Evolutionary conservation across 1,140 invertebrate genomes (phyloP).

Genomic region (Tetraneura akinire): DNA sequence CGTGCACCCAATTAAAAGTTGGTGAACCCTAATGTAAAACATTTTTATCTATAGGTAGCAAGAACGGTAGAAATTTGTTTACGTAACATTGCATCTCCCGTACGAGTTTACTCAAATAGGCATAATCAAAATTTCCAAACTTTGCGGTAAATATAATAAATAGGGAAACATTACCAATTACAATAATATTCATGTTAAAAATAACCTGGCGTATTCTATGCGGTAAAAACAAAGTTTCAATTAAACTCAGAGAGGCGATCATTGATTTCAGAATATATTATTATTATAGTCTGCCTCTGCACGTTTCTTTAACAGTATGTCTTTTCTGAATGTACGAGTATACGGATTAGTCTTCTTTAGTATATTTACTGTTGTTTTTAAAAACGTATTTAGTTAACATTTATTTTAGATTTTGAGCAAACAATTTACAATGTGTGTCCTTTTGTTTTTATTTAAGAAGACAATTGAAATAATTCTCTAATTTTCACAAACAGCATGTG

Average conservation of each 20-base stretch:
- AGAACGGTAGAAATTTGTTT: background rate
- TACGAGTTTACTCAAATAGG: background rate
- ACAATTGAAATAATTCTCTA: too few relatives aligned
- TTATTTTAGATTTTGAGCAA: too few relatives aligned
- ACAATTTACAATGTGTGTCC: too few relatives aligned
- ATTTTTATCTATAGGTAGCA: background rate
- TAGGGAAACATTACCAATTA: background rate
- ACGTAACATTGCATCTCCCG: background rate
- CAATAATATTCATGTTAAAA: background rate
- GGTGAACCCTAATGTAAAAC: background rate
- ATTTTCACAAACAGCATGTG: too few relatives aligned
- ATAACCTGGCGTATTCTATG: background rate
- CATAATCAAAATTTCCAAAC: background rate
- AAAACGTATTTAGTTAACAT: too few relatives aligned
- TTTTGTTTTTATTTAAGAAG: too few relatives aligned
- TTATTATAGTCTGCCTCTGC: background rate
- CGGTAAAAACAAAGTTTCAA: slow-evolving; percentile 11
- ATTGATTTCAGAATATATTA: background rate
- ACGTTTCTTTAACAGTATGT: background rate
- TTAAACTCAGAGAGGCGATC: background rate
- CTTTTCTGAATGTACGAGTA: too few relatives aligned
- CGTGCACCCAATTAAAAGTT: background rate
- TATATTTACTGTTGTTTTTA: too few relatives aligned
- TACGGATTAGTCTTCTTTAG: too few relatives aligned
- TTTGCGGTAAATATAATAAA: too few relatives aligned